A percentile compares a stretch with the other conserved stretches of the same genome.
These are phyloP conservation scores for Pollachius pollachius DNA, from an alignment of 2,113 vertebrate genomes.

Conservation along the genomic window DNA sequence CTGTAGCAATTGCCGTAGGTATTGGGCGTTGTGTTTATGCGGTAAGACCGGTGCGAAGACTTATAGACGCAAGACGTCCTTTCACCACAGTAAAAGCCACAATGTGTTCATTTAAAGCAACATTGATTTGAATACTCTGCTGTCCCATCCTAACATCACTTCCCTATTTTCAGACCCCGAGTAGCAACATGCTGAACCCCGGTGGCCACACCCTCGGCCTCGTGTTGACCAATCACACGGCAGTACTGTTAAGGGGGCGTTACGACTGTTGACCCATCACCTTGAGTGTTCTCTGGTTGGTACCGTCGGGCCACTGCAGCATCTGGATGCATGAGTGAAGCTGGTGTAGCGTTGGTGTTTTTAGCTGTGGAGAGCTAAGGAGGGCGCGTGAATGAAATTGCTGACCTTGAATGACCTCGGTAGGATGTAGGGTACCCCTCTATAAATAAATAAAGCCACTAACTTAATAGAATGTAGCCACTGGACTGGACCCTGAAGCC, in stretches of 20 bases:
- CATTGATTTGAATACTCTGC: too few relatives aligned
- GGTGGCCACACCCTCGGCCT: background rate
- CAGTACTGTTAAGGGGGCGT: constrained; percentile 19
- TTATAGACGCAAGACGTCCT: too few relatives aligned
- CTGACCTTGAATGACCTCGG: constrained; percentile 15
- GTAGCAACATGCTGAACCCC: background rate
- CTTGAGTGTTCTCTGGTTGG: background rate
- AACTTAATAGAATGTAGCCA: background rate
- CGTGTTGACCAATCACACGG: constrained; percentile 20
- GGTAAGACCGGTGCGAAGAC: too few relatives aligned
- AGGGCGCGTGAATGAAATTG: background rate
- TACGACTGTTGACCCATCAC: constrained; percentile 42
- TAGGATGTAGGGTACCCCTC: background rate
- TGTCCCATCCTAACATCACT: background rate
- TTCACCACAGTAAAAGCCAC: too few relatives aligned
- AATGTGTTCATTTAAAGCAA: background rate
- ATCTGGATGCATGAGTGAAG: background rate
- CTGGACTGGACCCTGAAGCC: background rate
- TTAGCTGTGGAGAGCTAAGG: background rate
- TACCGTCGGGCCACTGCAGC: background rate
- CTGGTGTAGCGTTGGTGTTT: background rate
- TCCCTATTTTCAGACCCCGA: background rate
- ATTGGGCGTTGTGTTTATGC: too few relatives aligned
- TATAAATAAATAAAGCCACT: background rate
- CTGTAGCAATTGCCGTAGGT: too few relatives aligned